These are phyloP conservation scores for Pogonomyrmex californicus DNA, from an alignment of 1,140 invertebrate species.

Conservation along the genomic window DNA sequence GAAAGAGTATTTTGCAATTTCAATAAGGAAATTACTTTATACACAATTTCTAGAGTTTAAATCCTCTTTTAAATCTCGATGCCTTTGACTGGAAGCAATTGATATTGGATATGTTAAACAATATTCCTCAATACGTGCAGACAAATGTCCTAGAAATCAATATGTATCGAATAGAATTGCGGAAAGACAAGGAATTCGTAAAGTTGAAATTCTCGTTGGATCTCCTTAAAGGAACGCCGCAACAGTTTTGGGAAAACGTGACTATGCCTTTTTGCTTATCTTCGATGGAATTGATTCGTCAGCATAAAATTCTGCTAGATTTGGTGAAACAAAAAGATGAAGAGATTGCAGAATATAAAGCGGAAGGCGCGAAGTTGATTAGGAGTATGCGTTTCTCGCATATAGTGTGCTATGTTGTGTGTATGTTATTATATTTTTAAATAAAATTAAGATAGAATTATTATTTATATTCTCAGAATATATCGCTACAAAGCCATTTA, in stretches of 20 bases:
- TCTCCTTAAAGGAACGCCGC: constrained; percentile 72
- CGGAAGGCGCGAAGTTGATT: constrained; percentile 80
- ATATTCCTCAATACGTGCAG: constrained; percentile 69
- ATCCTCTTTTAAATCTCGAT: constrained; percentile 76
- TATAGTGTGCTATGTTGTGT: no score
- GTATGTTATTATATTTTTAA: background rate
- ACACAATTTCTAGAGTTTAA: constrained; percentile 75
- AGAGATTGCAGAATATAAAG: constrained; percentile 83
- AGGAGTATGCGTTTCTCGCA: constrained; percentile 73
- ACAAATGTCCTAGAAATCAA: constrained; percentile 63
- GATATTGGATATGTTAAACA: constrained; percentile 73
- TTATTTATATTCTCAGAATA: constrained; percentile 76
- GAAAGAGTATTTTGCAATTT: background rate
- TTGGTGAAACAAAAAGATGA: constrained; percentile 81
- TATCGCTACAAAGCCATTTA: constrained; percentile 79
- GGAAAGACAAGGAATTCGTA: constrained; percentile 71
- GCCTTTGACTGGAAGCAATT: constrained; percentile 69
- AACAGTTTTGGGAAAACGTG: constrained; percentile 78
- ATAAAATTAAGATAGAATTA: constrained; percentile 33
- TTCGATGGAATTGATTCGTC: constrained; percentile 72
- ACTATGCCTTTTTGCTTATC: constrained; percentile 77
- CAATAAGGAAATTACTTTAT: background rate
- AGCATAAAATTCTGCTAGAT: constrained; percentile 75
- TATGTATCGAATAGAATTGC: constrained; percentile 73
- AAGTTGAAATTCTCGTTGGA: constrained; percentile 80